A percentile compares a stretch with the other conserved stretches of the same genome.
Conservation (phyloP, 2,797 vertebrate genomes). For the Perodicticus potto region DNA sequence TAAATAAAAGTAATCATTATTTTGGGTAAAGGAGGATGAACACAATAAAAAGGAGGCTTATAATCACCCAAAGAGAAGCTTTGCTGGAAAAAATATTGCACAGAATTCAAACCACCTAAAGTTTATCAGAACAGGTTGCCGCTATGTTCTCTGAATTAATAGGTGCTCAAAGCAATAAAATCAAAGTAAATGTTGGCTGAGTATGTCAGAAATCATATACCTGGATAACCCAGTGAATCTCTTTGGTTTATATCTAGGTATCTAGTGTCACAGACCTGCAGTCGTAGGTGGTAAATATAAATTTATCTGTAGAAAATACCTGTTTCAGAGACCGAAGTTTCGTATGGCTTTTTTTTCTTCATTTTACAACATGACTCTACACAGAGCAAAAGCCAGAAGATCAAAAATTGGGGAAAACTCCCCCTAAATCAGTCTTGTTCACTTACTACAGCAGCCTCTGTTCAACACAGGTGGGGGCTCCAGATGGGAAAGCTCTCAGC, state of each 20-base stretch:
- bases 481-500: slow-evolving; percentile 54
- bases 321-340: slow-evolving; percentile 36
- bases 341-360: background rate
- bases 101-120: slow-evolving; percentile 64
- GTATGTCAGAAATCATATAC: background rate
- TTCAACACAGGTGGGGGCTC: background rate
- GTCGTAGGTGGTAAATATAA: slow-evolving; percentile 29
- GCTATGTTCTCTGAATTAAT: slow-evolving; percentile 53
- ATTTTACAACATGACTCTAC: background rate
- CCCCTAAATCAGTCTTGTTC: background rate
- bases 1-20: slow-evolving; percentile 64
- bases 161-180: slow-evolving; percentile 53
- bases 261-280: background rate
- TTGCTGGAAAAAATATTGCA: slow-evolving; percentile 51
- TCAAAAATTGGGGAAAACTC: slow-evolving; percentile 41
- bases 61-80: slow-evolving; percentile 31
- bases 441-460: slow-evolving; percentile 1
- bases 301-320: slow-evolving; percentile 62
- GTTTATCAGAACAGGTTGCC: slow-evolving; percentile 72
- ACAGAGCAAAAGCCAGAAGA: slow-evolving; percentile 57
- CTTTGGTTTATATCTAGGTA: slow-evolving; percentile 35
- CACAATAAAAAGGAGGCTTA: slow-evolving; percentile 65
- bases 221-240: background rate
- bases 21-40: slow-evolving; percentile 64
- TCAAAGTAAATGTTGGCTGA: background rate